Conservation (phyloP, 2,888 invertebrate genomes). For the Clanis bilineata region DNA sequence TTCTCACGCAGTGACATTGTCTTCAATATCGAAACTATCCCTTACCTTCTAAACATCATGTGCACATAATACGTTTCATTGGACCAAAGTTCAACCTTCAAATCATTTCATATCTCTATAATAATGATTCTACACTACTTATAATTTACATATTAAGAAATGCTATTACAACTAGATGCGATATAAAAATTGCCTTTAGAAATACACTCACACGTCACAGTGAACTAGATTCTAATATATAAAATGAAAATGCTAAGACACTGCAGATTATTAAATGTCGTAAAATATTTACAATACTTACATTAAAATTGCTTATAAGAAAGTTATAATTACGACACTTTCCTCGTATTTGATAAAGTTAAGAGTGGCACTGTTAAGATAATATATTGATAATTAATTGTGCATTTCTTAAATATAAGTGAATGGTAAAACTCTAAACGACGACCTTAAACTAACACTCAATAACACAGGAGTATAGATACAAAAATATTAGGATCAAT, state of each 20-base stretch:
- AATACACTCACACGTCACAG: conserved; percentile 45
- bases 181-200: conserved; percentile 36
- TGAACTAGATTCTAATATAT: conserved; percentile 41
- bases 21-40: conserved; percentile 29
- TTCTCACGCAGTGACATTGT: conserved; percentile 16
- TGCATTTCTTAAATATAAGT: conserved; percentile 64
- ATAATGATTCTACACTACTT: conserved; percentile 34
- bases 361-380: conserved; percentile 74
- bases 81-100: conserved; percentile 82
- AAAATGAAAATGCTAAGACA: conserved; percentile 49
- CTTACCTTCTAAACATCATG: conserved; percentile 70
- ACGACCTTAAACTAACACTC: conserved; percentile 43
- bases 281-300: conserved; percentile 36
- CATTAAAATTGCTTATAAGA: conserved; percentile 51
- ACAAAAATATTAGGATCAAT: conserved; percentile 55
- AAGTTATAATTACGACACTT: conserved; percentile 42
- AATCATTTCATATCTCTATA: conserved; percentile 55
- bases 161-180: conserved; percentile 33
- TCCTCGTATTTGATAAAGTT: conserved; percentile 51
- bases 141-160: conserved; percentile 37
- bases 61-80: conserved; percentile 76
- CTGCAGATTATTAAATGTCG: conserved; percentile 39
- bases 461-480: conserved; percentile 49
- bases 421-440: conserved; percentile 47
- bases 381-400: conserved; percentile 65